These are phyloP conservation scores for Cepphus grylle DNA, from an alignment of 2,113 vertebrate species.

Conservation along the genomic window DNA sequence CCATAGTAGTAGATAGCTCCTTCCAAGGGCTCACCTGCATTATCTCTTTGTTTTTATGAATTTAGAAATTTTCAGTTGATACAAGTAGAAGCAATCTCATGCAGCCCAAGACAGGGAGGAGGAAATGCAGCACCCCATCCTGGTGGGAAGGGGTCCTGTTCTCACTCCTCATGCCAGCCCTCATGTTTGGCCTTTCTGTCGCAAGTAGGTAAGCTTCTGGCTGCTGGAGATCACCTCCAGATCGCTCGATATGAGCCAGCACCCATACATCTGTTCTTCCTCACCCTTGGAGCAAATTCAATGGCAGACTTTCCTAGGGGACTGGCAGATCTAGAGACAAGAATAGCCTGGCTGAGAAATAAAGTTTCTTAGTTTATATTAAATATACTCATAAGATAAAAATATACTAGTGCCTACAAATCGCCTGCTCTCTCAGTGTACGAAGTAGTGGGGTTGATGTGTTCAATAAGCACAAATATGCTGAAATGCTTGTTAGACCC, in stretches of 20 bases:
- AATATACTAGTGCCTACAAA: slow-evolving; percentile 82
- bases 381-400: slow-evolving; percentile 68
- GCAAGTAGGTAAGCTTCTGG: not conserved
- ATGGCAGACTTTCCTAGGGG: slow-evolving; percentile 10
- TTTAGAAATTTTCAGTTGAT: not conserved
- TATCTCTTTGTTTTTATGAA: not conserved
- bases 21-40: slow-evolving; percentile 76
- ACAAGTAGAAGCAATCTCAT: not conserved
- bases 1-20: slow-evolving; percentile 70
- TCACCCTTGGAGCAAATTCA: slow-evolving; percentile 19
- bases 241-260: not conserved
- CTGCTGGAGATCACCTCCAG: not conserved
- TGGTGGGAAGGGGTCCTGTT: not conserved
- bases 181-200: not conserved
- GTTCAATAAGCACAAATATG: slow-evolving; percentile 81
- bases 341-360: slow-evolving; percentile 60
- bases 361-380: slow-evolving; percentile 55
- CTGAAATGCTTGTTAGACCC: slow-evolving; percentile 58
- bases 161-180: not conserved
- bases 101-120: not conserved
- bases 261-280: slow-evolving; percentile 1
- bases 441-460: slow-evolving; percentile 74
- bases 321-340: slow-evolving; percentile 27
- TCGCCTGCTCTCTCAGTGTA: slow-evolving; percentile 70
- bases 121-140: not conserved